Percentiles rank a stretch among this genome's conserved stretches.
Evolutionary conservation across 2,113 vertebrate species (phyloP).

Genomic region (Tachysurus fulvidraco): DNA sequence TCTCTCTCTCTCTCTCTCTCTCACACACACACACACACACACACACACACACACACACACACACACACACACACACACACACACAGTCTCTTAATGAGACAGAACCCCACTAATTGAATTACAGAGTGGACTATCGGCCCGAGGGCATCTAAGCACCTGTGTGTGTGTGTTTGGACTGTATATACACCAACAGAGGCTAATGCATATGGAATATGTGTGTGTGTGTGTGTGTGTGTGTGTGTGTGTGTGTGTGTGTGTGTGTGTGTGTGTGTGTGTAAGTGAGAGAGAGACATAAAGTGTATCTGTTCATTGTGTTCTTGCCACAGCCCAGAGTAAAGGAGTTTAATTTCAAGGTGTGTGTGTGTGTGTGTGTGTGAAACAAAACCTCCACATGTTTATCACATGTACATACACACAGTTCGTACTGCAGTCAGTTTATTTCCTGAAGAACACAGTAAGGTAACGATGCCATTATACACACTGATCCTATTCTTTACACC

Average conservation of each 20-base stretch:
- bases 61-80: slow-evolving; percentile 24
- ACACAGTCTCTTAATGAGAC: slow-evolving; percentile 62
- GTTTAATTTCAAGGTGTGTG: slow-evolving; percentile 64
- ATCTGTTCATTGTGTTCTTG: slow-evolving; percentile 59
- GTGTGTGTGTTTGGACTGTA: slow-evolving; percentile 26
- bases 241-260: slow-evolving; percentile 27
- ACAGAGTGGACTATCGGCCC: slow-evolving; percentile 53
- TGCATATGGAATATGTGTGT: slow-evolving; percentile 13
- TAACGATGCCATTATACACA: too few relatives aligned
- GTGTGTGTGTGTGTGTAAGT: slow-evolving; percentile 19
- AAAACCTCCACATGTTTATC: slow-evolving; percentile 54
- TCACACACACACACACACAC: slow-evolving; percentile 16
- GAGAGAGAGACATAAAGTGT: slow-evolving; percentile 2
- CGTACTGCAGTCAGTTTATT: neutral
- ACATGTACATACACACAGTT: neutral
- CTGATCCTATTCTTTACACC: neutral
- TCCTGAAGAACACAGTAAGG: neutral
- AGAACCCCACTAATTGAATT: slow-evolving; percentile 71
- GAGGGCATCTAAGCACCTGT: slow-evolving; percentile 50
- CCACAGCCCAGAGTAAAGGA: slow-evolving; percentile 57
- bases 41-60: slow-evolving; percentile 14
- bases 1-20: neutral
- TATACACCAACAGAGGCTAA: slow-evolving; percentile 3
- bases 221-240: slow-evolving; percentile 37
- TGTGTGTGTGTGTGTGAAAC: slow-evolving; percentile 9